phyloP scores from a whole-genome alignment of 2,113 vertebrate genomes.

The Pleuronectes platessa region DNA sequence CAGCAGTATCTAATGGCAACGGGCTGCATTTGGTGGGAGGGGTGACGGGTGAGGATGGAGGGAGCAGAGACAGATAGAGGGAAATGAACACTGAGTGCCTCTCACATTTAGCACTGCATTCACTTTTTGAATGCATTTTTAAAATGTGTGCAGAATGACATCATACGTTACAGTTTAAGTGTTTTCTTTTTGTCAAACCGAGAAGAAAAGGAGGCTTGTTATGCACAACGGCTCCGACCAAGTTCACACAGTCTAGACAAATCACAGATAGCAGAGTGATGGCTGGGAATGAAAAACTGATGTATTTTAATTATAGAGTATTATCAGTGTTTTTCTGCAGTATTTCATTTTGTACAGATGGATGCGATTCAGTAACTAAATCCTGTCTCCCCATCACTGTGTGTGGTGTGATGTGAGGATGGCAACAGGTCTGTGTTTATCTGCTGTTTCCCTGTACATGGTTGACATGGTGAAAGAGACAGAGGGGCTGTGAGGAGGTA shows the following conservation, averaged over 20 bases:
- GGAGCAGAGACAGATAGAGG: constrained; percentile 28
- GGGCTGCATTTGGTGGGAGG: constrained; percentile 53
- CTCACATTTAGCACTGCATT: constrained; percentile 28
- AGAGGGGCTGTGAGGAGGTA: background rate
- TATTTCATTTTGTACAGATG: constrained; percentile 7
- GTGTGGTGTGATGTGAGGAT: constrained; percentile 11
- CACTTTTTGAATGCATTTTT: constrained; percentile 8
- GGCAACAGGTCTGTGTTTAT: constrained; percentile 62
- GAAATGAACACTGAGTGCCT: constrained; percentile 26
- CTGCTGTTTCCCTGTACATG: constrained; percentile 27
- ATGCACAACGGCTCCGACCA: background rate
- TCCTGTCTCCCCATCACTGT: background rate
- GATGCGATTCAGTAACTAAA: background rate
- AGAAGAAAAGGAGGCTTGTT: background rate
- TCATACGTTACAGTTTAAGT: background rate
- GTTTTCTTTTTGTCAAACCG: constrained; percentile 7
- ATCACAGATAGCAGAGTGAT: no score
- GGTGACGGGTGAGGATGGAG: background rate
- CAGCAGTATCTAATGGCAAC: constrained; percentile 83
- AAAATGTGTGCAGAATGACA: background rate
- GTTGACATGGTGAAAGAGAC: constrained; percentile 65
- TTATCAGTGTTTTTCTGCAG: background rate
- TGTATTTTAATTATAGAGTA: no score
- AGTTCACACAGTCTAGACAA: background rate
- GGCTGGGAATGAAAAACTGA: background rate